Evolutionary conservation across 1,140 invertebrate species (phyloP), one percentile per base, ranked within the genome.

Genomic region (Neocloeon triangulifer): DNA sequence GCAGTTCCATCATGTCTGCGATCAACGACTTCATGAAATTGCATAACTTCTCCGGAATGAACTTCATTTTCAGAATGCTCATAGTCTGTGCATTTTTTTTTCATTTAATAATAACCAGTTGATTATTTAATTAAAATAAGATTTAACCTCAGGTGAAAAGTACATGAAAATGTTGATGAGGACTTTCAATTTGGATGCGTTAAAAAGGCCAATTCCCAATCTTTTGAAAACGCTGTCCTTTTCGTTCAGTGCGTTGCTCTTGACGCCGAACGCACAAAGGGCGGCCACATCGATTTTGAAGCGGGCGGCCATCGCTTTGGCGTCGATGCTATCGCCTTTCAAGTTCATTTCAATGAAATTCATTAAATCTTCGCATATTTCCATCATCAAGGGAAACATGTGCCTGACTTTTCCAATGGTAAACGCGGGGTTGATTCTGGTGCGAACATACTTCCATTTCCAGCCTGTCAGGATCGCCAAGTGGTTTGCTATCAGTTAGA

Each of bases 211-310:
- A n/a, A n/a, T n/a, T n/a, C 27, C 28, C 32, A 23, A 19, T 3
- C 12, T 2, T 9, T 29, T 7, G 13, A 38, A 35, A 30, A 31
- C 37, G 9, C 23, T 60, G 15, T 55, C 41, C 4, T 55, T 47
- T 37, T 62, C 47, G n/a, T 47, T 47, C n/a, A 66, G 40, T 2
- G 56, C 55, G 22, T 65, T 58, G 3, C 61, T 56, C 26, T 61
- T 51, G 34, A 66, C 48, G 10, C 64, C 66, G 40, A 62, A 68
- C 3, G 59, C 64, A 34, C 57, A 58, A 3, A 53, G 60, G 3
- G 62, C 61, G 21, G 69, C 68, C 4, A 63, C 53, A 43, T 69
- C 64, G 7, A 62, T 62, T 5, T 57, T 57, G 35, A 58, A 67
- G 35, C 21, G 54, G 0, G 54, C 45, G 8, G 27, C 21, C 4